Evolutionary conservation across 1,140 invertebrate species (phyloP), one percentile per base, ranked within the genome.

Genomic region (Zaprionus gabonicus): DNA sequence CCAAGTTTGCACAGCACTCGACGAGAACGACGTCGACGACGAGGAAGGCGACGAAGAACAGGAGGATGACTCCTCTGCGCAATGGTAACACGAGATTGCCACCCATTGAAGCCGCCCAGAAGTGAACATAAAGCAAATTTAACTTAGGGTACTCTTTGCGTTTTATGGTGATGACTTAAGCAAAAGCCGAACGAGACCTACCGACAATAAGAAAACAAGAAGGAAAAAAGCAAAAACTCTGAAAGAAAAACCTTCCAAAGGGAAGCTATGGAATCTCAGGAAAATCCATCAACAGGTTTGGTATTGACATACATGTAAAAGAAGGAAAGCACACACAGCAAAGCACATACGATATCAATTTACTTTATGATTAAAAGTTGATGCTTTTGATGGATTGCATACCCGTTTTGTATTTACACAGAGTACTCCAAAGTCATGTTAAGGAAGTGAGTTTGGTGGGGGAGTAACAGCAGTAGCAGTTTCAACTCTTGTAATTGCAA

Each of bases 231-330:
- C 13, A 44, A 31, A 34, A 34, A 60, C 31, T 23, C 56, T 28
- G 46, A 31, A 68, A 72, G 70, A 59, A 44, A 9, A 44, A 46
- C 15, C 56, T 36, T 49, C 65, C 25, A 25, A 51, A 76, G 27
- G 49, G 31, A 68, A 82, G 69, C 71, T 77, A 72, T 77, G 80
- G 62, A 74, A 78, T 74, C 71, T 74, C 36, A 76, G 60, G 57
- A 51, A 70, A 65, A 73, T 78, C 75, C 71, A 72, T 87, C 83
- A 87, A 87, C 83, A 87, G 84, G 84, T 87, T 84, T 56, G 49
- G 69, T 82, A 81, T 88, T 88, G 83, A 75, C 83, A 88, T 80
- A 88, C 80, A 34, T 34, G 80, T 71, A 73, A 75, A 83, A 75
- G 23, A 1, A 44, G 82, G 28, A 81, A 78, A 73, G 46, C 34